Conservation (phyloP, 1,140 invertebrate genomes). For the Lordiphosa stackelbergi region DNA sequence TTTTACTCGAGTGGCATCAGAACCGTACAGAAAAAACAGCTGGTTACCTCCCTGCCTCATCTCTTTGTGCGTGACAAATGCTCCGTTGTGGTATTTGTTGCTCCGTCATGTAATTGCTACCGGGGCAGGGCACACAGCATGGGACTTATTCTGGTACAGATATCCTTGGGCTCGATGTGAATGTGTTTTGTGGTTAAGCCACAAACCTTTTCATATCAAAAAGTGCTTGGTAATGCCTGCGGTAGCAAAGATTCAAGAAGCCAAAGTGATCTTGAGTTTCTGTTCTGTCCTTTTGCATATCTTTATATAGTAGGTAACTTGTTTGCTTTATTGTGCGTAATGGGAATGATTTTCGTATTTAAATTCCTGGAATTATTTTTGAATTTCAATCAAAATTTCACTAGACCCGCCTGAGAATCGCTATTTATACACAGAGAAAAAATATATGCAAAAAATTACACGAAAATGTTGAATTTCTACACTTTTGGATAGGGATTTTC, state of each 20-base stretch:
- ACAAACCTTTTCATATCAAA: constrained; percentile 12
- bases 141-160: constrained; percentile 21
- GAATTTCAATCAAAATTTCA: too few species aligned
- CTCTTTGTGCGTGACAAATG: constrained; percentile 63
- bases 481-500: too few species aligned
- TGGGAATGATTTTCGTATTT: too few species aligned
- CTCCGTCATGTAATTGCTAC: constrained; percentile 64
- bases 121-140: constrained; percentile 35
- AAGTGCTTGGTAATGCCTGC: constrained; percentile 32
- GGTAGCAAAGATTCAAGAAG: constrained; percentile 10
- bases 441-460: too few species aligned
- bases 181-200: constrained; percentile 4
- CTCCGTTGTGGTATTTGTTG: constrained; percentile 52
- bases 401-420: too few species aligned
- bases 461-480: too few species aligned
- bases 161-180: constrained; percentile 15
- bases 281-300: background rate
- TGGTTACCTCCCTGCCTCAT: constrained; percentile 39
- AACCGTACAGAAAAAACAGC: constrained; percentile 49
- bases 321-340: too few species aligned
- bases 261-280: constrained; percentile 15
- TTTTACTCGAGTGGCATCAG: constrained; percentile 25
- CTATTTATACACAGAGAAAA: too few species aligned
- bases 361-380: too few species aligned
- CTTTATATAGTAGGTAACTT: background rate